Base-by-base conservation (phyloP, 2,113 vertebrate genomes). In the Lonchura striata region DNA sequence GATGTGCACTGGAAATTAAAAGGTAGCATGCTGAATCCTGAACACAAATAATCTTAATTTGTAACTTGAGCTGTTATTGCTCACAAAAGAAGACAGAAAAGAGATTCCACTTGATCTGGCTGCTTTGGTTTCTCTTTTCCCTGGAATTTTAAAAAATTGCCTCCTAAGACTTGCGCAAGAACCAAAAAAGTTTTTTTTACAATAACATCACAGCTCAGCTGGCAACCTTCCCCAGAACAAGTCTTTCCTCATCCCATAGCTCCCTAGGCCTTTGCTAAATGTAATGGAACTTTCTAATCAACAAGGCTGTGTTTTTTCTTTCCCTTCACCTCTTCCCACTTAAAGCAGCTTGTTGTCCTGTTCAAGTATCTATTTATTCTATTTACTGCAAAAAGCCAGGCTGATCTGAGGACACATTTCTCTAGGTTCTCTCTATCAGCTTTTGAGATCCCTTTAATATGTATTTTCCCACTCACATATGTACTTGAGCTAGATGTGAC, bases 1-100 rank as follows among this genome's bases (percentile, higher is more conserved):
- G 93, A 97, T 95, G 92, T 94, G 47, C 71, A 33, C 54, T 83
- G 92, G 75, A 94, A 95, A 91, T 86, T 35, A 81, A 82, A 92
- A 96, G 85, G 68, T 92, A 81, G 52, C 60, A 59, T 71, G 37
- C 56, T 90, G 76, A 83, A 88, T 75, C 59, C 59, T 70, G 52
- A 83, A 70, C 42, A 60, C 21, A 75, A 94, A 90, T 50, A 77
- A 30, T 72, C 75, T 82, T 94, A 4, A 60, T 66, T 69, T 82
- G 53, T 91, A 89, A 94, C n/a, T 94, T 56, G 66, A 82, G 75
- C 59, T 63, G 28, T 82, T 92, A 33, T 16, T 70, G 39, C 56
- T 92, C 41, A 89, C 53, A 76, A 65, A 92, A 82, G 59, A 75
- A 76, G 64, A 74, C 21, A 72, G 63, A 90, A 82, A 88, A 91